These are phyloP conservation scores for Trigoniulus corallinus DNA, from an alignment of 1,140 invertebrate species.

Conservation along the genomic window DNA sequence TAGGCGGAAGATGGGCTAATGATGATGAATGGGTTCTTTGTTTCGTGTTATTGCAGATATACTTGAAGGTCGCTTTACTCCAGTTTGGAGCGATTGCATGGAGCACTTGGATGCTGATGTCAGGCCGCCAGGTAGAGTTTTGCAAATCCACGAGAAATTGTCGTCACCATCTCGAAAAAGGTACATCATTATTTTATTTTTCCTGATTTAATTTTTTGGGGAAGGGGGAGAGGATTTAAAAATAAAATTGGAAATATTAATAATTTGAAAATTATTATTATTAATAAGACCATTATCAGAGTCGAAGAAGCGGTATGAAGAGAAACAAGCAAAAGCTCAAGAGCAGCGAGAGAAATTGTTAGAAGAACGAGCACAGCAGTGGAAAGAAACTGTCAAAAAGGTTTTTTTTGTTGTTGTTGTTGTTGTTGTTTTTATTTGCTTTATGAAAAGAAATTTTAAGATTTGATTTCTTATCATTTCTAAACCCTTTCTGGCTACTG, in stretches of 20 bases:
- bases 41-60: too few relatives aligned
- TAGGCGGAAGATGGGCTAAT: too few relatives aligned
- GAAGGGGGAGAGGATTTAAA: too few relatives aligned
- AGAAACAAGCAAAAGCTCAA: constrained; percentile 53
- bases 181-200: constrained; percentile 24
- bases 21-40: too few relatives aligned
- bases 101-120: constrained; percentile 50
- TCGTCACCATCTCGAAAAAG: constrained; percentile 74
- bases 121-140: constrained; percentile 68
- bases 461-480: not conserved
- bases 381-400: constrained; percentile 67
- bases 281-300: constrained; percentile 35
- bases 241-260: too few relatives aligned
- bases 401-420: constrained; percentile 28
- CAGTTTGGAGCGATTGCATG: constrained; percentile 60
- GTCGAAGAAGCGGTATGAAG: constrained; percentile 50
- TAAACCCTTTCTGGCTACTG: not conserved
- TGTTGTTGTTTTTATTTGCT: not conserved
- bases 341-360: constrained; percentile 50
- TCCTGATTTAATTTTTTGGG: not conserved
- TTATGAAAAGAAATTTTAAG: not conserved
- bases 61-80: constrained; percentile 18
- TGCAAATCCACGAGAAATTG: constrained; percentile 81
- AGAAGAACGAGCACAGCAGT: constrained; percentile 64
- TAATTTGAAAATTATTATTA: not conserved